Percentiles rank a stretch among this genome's conserved stretches.
Conservation (phyloP, 53 echinoderm and acorn worm species). For the Astropecten irregularis region DNA sequence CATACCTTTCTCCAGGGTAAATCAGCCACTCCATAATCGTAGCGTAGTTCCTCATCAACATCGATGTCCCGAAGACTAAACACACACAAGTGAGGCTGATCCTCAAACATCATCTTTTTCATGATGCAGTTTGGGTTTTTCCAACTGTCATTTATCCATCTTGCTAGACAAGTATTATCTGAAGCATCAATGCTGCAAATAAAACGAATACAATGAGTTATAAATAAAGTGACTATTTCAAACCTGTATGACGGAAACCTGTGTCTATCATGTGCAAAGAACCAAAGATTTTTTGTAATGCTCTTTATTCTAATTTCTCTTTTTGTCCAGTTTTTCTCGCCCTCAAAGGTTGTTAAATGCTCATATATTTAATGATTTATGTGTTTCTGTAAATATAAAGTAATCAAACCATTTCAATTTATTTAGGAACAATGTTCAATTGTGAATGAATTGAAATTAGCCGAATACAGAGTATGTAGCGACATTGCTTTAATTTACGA, state of each 20-base stretch:
- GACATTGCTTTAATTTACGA: no score
- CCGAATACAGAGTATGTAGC: no score
- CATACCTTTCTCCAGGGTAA: constrained; percentile 25
- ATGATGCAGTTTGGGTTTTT: not conserved
- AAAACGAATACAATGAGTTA: not conserved
- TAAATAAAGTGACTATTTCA: not conserved
- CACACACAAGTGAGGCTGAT: not conserved
- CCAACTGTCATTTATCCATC: not conserved
- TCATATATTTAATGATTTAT: no score
- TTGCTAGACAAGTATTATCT: not conserved
- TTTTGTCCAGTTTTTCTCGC: not conserved
- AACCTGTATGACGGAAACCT: not conserved
- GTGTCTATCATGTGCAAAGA: not conserved
- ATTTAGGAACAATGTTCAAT: no score
- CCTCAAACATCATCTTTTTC: not conserved
- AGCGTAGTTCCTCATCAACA: not conserved
- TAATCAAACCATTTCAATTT: not conserved
- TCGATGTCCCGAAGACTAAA: not conserved
- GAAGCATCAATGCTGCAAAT: not conserved
- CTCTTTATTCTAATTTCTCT: not conserved
- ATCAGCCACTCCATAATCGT: constrained; percentile 1
- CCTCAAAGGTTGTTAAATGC: no score
- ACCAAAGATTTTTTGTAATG: not conserved
- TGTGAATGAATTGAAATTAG: no score
- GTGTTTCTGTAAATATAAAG: no score